These are phyloP conservation scores for Paracanthobrama guichenoti DNA, from an alignment of 2,113 vertebrate species.

Conservation along the genomic window DNA sequence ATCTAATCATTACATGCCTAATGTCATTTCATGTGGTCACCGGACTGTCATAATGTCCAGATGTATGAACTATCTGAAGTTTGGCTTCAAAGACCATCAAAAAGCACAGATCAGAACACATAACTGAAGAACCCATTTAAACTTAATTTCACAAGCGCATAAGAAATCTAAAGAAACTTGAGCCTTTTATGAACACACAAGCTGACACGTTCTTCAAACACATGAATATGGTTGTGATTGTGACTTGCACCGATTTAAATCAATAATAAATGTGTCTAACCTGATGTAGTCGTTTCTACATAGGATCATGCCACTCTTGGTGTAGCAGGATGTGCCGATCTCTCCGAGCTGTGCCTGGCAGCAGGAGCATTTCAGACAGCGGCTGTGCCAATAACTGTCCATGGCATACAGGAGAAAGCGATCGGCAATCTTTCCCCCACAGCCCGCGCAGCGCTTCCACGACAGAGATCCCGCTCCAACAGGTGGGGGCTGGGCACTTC, in stretches of 20 bases:
- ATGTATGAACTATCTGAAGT: slow-evolving; percentile 30
- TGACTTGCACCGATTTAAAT: background rate
- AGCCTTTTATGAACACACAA: background rate
- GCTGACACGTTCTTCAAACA: background rate
- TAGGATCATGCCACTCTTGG: slow-evolving; percentile 99
- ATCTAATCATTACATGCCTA: slow-evolving; percentile 41
- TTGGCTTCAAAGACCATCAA: slow-evolving; percentile 24
- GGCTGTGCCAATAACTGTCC: slow-evolving; percentile 99
- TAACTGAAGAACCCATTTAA: background rate
- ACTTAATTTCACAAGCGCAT: background rate
- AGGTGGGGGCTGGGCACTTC: slow-evolving; percentile 90
- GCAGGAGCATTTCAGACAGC: slow-evolving; percentile 98
- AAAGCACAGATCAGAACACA: slow-evolving; percentile 16
- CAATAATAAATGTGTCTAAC: slow-evolving; percentile 70
- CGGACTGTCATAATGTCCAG: slow-evolving; percentile 37
- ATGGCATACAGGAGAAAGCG: slow-evolving; percentile 98
- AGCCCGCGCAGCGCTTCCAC: slow-evolving; percentile 96
- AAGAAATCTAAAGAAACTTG: background rate
- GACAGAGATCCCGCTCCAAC: slow-evolving; percentile 91
- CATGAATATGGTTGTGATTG: background rate
- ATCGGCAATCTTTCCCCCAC: slow-evolving; percentile 96
- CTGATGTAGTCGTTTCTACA: slow-evolving; percentile 99
- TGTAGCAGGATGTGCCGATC: slow-evolving; percentile 98
- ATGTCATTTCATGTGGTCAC: slow-evolving; percentile 45
- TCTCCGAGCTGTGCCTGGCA: slow-evolving; percentile 99